Base-by-base conservation (phyloP, 1,140 invertebrate genomes). In the Drosophila parvula region DNA sequence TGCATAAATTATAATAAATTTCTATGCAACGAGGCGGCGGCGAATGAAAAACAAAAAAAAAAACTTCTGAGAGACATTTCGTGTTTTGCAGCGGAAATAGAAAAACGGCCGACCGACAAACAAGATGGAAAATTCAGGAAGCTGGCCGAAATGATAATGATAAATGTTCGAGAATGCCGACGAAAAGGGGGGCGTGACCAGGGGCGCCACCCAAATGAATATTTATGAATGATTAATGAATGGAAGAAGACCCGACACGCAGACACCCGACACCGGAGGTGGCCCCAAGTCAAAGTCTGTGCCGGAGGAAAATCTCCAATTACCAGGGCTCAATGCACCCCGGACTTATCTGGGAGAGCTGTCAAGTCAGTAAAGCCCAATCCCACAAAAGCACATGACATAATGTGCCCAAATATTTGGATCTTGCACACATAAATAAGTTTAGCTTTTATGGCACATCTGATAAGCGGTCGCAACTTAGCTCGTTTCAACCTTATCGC, bases 161-260 rank as follows among this genome's bases (percentile, higher is more conserved):
- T 83, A 83, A 89, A 86, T 88, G 76, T 74, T 64, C 45, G 45
- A 48, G 27, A 55, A 38, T 22, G 32, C 30, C 43, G 47, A 41
- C 41, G 56, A 69, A 36, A 69, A 60, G 60, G 32, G n/a, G 44
- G 59, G 68, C 69, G 69, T 78, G 41, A 6, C 32, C 27, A 34
- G 43, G 62, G 68, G 27, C 41, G 56, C 59, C 51, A 53, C 8
- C 59, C 53, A 41, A 60, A 68, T 79, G 84, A 83, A 89, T 86
- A 83, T 86, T 77, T 77, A 83, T 80, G 62, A 86, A 86, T 80
- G 79, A 86, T 89, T 89, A 83, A 86, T 89, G 83, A 81, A 44
- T 38, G 56, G 28, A 16, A 75, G 22, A 75, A 44, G 57, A 44
- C 63, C 16, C 27, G 28, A 53, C 32, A 30, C 30, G 30, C 12